Evolutionary conservation across 2,113 vertebrate species (phyloP), one percentile per base, ranked within the genome.

Genomic region (Dipodomys ordii): DNA sequence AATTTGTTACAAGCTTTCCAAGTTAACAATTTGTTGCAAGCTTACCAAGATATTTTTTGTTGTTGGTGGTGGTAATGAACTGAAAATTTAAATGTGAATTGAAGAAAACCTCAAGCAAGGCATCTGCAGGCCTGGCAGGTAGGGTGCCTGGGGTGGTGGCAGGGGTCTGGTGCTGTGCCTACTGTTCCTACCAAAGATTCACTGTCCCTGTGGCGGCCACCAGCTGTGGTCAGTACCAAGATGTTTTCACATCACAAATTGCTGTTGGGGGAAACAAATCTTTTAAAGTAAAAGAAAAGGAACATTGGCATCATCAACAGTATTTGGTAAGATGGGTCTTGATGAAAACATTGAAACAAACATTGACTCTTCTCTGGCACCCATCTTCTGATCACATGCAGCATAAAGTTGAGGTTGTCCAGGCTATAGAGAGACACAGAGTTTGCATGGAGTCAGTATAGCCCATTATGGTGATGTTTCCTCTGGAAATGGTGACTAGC

Each of bases 401-500:
- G 9, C 19, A 53, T 93, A 35, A 96, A 85, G 46, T 71, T 25
- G 23, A 90, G 22, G 28, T 93, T n/a, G 30, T 79, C 44, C 44
- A 53, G 30, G 27, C 60, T 88, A 2, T 84, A 85, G 46, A 94
- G 39, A 28, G 72, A 25, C 46, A 67, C 39, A 44, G 62, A 71
- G 6, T 90, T 88, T 90, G 86, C 53, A 35, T 67, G 65, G 71
- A 91, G 85, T 93, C 74, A 90, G 25, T 18, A 53, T 83, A 86
- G 68, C 35, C 10, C 49, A 72, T 65, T 81, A 23, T 86, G 68
- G 82, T 65, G 65, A 67, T n/a, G 19, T 88, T 93, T 93, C 39
- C 64, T 28, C 80, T 95, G 83, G 80, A 94, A 94, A 88, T 60
- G 73, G 71, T 95, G 91, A 90, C 22, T 92, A 53, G 74, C 71